A percentile compares a stretch with the other conserved stretches of the same genome.
phyloP scores from a whole-genome alignment of 1,140 invertebrate species.

The Druon quercuslanigerum region DNA sequence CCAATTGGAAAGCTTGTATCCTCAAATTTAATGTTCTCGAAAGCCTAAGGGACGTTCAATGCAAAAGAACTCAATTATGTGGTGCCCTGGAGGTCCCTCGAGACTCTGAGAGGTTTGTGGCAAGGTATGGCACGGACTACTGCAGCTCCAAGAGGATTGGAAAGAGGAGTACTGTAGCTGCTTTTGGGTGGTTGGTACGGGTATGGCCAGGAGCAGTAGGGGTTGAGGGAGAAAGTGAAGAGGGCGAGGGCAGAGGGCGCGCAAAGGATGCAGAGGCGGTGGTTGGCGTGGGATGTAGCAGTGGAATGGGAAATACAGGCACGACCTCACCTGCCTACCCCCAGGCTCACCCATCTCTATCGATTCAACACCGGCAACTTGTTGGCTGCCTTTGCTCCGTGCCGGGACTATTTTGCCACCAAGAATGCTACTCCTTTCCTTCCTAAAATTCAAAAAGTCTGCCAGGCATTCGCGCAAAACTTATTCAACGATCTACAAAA shows the following conservation, averaged over 20 bases:
- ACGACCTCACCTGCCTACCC: slow-evolving; percentile 58
- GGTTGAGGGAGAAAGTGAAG: slow-evolving; percentile 38
- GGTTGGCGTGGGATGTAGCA: background rate
- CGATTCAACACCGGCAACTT: slow-evolving; percentile 73
- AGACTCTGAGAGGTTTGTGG: slow-evolving; percentile 37
- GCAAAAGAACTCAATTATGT: slow-evolving; percentile 61
- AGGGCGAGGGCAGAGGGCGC: slow-evolving; percentile 39
- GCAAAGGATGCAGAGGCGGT: slow-evolving; percentile 15
- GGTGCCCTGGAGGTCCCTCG: slow-evolving; percentile 31
- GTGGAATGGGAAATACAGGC: slow-evolving; percentile 29
- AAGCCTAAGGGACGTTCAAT: slow-evolving; percentile 30
- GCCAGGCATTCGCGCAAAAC: background rate
- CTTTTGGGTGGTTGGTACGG: slow-evolving; percentile 35
- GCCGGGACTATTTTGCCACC: slow-evolving; percentile 19
- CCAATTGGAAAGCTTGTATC: too few species aligned
- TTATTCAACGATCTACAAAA: background rate
- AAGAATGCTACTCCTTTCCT: background rate
- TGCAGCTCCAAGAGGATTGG: slow-evolving; percentile 7
- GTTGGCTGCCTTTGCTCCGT: slow-evolving; percentile 62
- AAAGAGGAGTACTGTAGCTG: slow-evolving; percentile 15
- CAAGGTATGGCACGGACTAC: slow-evolving; percentile 23
- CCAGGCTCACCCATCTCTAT: slow-evolving; percentile 65
- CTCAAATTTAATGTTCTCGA: background rate
- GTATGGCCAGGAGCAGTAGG: slow-evolving; percentile 1
- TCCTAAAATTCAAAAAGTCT: background rate